A percentile compares a stretch with the other conserved stretches of the same genome.
Conservation (phyloP, 2,888 invertebrate genomes). For the Campoletis raptor region DNA sequence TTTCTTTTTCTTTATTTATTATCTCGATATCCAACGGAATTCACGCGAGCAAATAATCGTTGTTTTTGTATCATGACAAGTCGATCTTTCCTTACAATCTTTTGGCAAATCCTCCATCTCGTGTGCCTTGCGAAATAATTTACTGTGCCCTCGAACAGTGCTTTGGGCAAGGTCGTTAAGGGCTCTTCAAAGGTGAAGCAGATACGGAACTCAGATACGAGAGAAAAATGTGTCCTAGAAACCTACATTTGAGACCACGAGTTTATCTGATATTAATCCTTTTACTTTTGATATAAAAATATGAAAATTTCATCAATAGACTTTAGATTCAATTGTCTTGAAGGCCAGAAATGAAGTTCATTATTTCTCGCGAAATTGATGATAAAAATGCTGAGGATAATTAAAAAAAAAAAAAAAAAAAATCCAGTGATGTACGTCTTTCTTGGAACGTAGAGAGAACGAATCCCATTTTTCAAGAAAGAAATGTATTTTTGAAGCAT, state of each 20-base stretch:
- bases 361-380: background rate
- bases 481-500: background rate
- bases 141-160: background rate
- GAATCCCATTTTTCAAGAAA: background rate
- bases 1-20: background rate
- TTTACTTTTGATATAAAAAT: background rate
- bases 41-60: background rate
- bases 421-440: background rate
- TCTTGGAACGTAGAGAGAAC: background rate
- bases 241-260: background rate
- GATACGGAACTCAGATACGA: background rate
- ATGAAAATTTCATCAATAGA: background rate
- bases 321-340: too few species aligned
- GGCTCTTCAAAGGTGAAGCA: background rate
- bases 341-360: background rate
- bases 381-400: background rate
- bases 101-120: background rate
- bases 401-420: too few species aligned
- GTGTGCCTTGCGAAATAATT: background rate
- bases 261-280: background rate
- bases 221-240: background rate
- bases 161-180: background rate
- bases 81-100: background rate
- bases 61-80: background rate
- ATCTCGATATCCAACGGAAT: background rate